Percentiles rank a stretch among this genome's conserved stretches.
These are phyloP conservation scores for Zeus faber DNA, from an alignment of 2,113 vertebrate species.

Conservation along the genomic window DNA sequence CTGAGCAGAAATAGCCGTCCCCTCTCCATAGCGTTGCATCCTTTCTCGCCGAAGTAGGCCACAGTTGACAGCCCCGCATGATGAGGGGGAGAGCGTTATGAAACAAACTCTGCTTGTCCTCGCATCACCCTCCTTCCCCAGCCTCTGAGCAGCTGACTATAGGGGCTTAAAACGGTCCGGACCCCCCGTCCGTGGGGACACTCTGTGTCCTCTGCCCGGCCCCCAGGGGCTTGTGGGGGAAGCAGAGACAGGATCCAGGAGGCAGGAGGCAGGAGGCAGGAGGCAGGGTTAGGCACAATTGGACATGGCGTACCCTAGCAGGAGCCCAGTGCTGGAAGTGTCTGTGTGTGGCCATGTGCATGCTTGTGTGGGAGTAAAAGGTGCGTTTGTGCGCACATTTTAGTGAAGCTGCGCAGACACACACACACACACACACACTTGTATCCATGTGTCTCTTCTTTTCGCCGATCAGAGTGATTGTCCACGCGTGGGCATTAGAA, in stretches of 20 bases:
- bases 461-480: conserved; percentile 8
- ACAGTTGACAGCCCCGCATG: conserved; percentile 15
- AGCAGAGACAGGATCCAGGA: conserved; percentile 2
- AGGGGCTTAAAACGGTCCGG: neutral
- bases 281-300: too few relatives aligned
- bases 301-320: too few relatives aligned
- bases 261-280: too few relatives aligned
- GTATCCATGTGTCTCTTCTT: conserved; percentile 18
- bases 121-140: conserved; percentile 14
- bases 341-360: conserved; percentile 6
- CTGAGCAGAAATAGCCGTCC: neutral
- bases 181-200: conserved; percentile 11
- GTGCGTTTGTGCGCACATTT: conserved; percentile 10
- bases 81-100: conserved; percentile 10
- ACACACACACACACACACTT: conserved; percentile 15
- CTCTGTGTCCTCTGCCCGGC: conserved; percentile 5
- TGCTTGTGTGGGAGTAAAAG: neutral
- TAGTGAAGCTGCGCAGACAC: too few relatives aligned
- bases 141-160: neutral
- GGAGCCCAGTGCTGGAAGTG: neutral
- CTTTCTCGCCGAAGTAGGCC: conserved; percentile 9
- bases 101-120: conserved; percentile 13
- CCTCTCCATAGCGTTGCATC: neutral
- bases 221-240: conserved; percentile 9
- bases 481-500: conserved; percentile 20